These are phyloP conservation scores for Hymenochirus boettgeri DNA, from an alignment of 2,113 vertebrate species.

Conservation along the genomic window DNA sequence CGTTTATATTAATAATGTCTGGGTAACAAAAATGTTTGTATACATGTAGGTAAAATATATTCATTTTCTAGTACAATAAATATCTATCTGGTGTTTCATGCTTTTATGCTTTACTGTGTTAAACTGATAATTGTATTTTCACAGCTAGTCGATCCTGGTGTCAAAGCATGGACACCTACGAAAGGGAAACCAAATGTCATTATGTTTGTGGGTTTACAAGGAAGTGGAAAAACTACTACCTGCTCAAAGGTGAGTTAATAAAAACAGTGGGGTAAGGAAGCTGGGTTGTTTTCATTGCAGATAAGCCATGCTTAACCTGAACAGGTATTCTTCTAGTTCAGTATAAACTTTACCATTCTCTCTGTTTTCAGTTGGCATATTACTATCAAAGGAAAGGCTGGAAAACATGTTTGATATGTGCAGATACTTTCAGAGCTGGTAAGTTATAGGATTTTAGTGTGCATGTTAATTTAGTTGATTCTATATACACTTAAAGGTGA, in stretches of 20 bases:
- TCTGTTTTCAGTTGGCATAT: constrained; percentile 81
- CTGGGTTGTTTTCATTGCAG: too few relatives aligned
- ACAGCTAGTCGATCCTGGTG: constrained; percentile 95
- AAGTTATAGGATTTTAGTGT: constrained; percentile 33
- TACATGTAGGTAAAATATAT: too few relatives aligned
- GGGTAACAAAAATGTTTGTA: too few relatives aligned
- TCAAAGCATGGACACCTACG: constrained; percentile 97
- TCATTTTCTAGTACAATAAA: too few relatives aligned
- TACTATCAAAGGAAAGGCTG: constrained; percentile 98
- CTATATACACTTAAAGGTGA: too few relatives aligned
- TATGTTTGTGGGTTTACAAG: constrained; percentile 98
- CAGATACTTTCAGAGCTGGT: constrained; percentile 98
- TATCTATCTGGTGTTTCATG: too few relatives aligned
- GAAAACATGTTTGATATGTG: constrained; percentile 98
- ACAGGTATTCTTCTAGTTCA: too few relatives aligned
- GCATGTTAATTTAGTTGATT: too few relatives aligned
- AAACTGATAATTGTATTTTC: constrained; percentile 38
- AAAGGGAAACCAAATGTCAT: constrained; percentile 98
- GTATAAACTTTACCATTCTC: constrained; percentile 16
- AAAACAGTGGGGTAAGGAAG: not conserved
- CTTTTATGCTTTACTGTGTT: too few relatives aligned
- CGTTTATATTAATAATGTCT: too few relatives aligned
- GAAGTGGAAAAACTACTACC: constrained; percentile 97
- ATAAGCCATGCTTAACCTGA: too few relatives aligned
- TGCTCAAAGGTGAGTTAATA: constrained; percentile 85